Base-by-base conservation (phyloP, 1,140 invertebrate genomes). In the Coenobita brevimanus region DNA sequence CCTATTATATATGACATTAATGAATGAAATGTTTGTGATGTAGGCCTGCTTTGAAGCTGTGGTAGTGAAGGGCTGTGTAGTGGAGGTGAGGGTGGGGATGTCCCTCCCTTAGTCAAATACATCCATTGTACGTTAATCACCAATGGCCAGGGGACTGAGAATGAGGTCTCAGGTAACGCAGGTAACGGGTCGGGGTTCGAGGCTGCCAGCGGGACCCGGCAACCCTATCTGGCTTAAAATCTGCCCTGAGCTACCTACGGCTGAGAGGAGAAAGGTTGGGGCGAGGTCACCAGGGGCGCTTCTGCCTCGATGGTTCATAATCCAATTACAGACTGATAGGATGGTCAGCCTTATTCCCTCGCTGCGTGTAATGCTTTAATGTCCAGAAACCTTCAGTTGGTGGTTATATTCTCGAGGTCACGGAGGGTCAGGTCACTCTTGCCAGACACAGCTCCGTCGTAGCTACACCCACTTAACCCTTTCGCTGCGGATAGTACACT, bases 271-370 rank as follows among this genome's bases (percentile, higher is more conserved):
- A 67, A 67, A 33, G 67, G 30, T 60, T n/a, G 46, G 38, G 13
- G 78, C 67, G 3, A 81, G 78, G 78, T 81, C 78, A 62, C 38
- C 50, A 60, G 30, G 78, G 36, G 57, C 46, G 57, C 57, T n/a
- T 81, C 57, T 78, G 78, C 33, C 78, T 64, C 78, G 78, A 81
- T 64, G 78, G 78, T n/a, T 80, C 76, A 81, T 81, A 81, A 81
- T 81, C 78, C 78, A 64, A 64, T 81, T 81, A 81, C 33, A 81
- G 67, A 38, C 33, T 41, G 21, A 10, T 64, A 3, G 78, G 57
- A 38, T 38, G 43, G 27, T n/a, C 57, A 60, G 27, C 78, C 78
- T 2, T 15, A 64, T 38, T 21, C 57, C 57, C 78, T 36, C 43
- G 43, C 57, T 38, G 54, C 57, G 24, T 60, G 43, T 81, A 81